Conservation (phyloP, 2,888 invertebrate genomes). For the Hemaris fuciformis region DNA sequence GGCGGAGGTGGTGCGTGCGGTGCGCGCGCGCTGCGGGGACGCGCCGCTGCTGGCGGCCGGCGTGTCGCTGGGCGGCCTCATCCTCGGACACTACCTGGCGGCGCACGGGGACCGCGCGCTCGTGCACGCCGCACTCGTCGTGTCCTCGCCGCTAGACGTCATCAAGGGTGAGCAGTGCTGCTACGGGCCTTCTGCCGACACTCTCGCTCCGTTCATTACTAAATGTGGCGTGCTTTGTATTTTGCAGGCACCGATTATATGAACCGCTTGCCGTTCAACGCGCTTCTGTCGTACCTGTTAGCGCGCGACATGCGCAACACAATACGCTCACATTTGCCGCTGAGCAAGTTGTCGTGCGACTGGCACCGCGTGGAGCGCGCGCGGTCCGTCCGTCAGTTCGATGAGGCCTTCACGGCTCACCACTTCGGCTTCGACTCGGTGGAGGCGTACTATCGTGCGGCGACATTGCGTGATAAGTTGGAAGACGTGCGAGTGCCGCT, state of each 20-base stretch:
- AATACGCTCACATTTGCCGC: conserved; percentile 46
- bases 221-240: no score
- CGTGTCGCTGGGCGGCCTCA: conserved; percentile 91
- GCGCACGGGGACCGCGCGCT: conserved; percentile 79
- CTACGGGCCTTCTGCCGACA: background rate
- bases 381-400: conserved; percentile 87
- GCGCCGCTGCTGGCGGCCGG: conserved; percentile 89
- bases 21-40: conserved; percentile 80
- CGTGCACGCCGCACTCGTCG: conserved; percentile 87
- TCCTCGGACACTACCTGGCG: conserved; percentile 88
- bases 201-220: background rate
- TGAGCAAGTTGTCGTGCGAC: conserved; percentile 34
- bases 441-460: conserved; percentile 88
- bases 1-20: conserved; percentile 86
- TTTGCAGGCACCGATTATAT: conserved; percentile 73
- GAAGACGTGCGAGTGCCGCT: conserved; percentile 87
- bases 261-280: conserved; percentile 87
- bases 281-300: conserved; percentile 88
- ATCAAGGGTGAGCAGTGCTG: conserved; percentile 69
- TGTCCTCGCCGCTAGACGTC: conserved; percentile 92
- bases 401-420: conserved; percentile 89
- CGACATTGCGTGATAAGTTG: conserved; percentile 84
- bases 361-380: conserved; percentile 82
- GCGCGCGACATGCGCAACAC: conserved; percentile 73
- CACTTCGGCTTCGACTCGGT: conserved; percentile 92